These are phyloP conservation scores for Synergus gifuensis DNA, from an alignment of 2,888 invertebrate species.

Conservation along the genomic window DNA sequence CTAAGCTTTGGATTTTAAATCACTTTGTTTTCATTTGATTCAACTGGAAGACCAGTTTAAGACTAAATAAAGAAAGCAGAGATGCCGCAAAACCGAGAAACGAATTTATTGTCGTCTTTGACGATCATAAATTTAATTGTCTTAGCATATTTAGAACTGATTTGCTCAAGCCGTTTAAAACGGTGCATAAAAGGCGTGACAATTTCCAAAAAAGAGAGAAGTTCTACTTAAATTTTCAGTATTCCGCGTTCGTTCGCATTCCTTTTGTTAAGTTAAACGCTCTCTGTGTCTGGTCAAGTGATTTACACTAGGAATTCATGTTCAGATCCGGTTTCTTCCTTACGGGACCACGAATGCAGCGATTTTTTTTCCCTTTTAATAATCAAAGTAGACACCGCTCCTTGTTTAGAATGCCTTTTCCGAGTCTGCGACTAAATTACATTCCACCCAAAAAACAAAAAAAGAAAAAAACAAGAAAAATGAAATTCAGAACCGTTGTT, in stretches of 20 bases:
- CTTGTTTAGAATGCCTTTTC: background rate
- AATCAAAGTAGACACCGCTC: slow-evolving; percentile 17
- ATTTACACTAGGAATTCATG: slow-evolving; percentile 33
- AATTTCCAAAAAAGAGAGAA: slow-evolving; percentile 27
- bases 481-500: background rate
- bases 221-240: slow-evolving; percentile 39
- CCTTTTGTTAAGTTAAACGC: slow-evolving; percentile 38
- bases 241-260: slow-evolving; percentile 40
- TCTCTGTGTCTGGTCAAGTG: slow-evolving; percentile 41
- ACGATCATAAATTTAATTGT: slow-evolving; percentile 8
- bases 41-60: slow-evolving; percentile 6
- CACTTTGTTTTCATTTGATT: slow-evolving; percentile 24
- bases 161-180: slow-evolving; percentile 33
- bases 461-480: background rate
- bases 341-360: slow-evolving; percentile 33
- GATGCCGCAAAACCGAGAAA: slow-evolving; percentile 17
- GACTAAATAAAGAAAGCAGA: slow-evolving; percentile 16
- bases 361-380: slow-evolving; percentile 11
- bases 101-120: background rate
- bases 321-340: slow-evolving; percentile 36
- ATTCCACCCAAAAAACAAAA: background rate
- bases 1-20: background rate
- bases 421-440: background rate
- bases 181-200: background rate
- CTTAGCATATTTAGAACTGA: slow-evolving; percentile 9